Evolutionary conservation across 2,797 vertebrate species (phyloP).

Genomic region (Onychomys arenicola): DNA sequence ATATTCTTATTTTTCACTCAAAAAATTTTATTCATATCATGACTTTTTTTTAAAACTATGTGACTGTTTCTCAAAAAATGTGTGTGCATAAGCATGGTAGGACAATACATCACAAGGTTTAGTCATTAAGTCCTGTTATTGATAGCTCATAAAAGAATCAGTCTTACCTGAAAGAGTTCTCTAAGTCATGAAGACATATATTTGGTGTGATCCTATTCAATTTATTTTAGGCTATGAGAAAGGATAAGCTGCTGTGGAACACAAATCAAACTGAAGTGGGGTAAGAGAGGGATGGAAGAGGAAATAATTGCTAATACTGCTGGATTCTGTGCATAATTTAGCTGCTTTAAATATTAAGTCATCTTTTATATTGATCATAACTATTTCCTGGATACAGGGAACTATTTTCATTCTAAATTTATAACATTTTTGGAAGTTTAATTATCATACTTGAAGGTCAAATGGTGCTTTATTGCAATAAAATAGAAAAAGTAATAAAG

Average conservation of each 20-base stretch:
- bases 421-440: constrained; percentile 83
- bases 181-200: constrained; percentile 51
- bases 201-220: constrained; percentile 55
- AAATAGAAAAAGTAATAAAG: constrained; percentile 86
- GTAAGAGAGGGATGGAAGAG: constrained; percentile 7
- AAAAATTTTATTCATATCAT: constrained; percentile 14
- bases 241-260: constrained; percentile 65
- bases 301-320: constrained; percentile 66
- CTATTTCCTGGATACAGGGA: constrained; percentile 77
- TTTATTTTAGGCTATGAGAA: neutral
- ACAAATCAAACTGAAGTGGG: constrained; percentile 64
- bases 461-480: constrained; percentile 81
- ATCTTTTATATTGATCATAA: constrained; percentile 74
- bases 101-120: neutral
- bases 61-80: neutral
- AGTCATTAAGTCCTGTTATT: constrained; percentile 13
- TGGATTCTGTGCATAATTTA: constrained; percentile 64
- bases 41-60: neutral
- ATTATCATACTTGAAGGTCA: constrained; percentile 88
- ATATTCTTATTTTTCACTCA: constrained; percentile 51
- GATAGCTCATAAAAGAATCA: neutral
- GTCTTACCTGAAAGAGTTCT: constrained; percentile 32
- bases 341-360: constrained; percentile 69
- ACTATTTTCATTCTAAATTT: constrained; percentile 80
- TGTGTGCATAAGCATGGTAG: neutral